Evolutionary conservation across 2,888 invertebrate species (phyloP), one percentile per base, ranked within the genome.

Genomic region (Scaeva pyrastri): DNA sequence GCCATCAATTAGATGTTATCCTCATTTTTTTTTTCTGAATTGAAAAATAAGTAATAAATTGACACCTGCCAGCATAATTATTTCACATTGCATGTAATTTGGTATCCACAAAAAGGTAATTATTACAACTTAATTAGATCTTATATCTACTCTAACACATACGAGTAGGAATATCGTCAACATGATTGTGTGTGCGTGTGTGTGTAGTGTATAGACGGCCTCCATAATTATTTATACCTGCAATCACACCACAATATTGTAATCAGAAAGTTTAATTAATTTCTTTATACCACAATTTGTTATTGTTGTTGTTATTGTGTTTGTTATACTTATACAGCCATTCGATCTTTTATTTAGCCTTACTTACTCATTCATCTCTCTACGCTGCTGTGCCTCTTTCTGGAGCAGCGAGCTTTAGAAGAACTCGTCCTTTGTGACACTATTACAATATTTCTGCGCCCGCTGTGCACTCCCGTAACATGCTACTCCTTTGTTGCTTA

Each of bases 361-460:
- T 4, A 26, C 52, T 1, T 14, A 23, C n/a, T n/a, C n/a, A n/a
- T n/a, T n/a, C 1, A 23, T 52, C 2, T 26, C 19, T 19, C 21
- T 23, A 43, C 14, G 8, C 2, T 10, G 5, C 5, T 39, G 11
- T 8, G 1, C 8, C 5, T 39, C 2, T 2, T 11, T 10, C 10
- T 8, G 8, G 41, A 31, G 14, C 6, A 3, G 1, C 21, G 16
- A 6, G 23, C 6, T 12, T 19, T 6, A 7, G 36, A 60, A 21
- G 19, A 8, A 60, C 1, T 60, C n/a, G n/a, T n/a, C 6, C n/a
- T 14, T 60, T 52, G 21, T 60, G 41, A 1, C 58, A 50, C 12
- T 72, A 52, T 68, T 66, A 60, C 68, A 64, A 68, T 74, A 78
- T 78, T 83, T 45, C 23, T 62, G 62, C 8, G 62, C 43, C 62